Evolutionary conservation across 2,888 invertebrate genomes (phyloP).

Genomic region (Cactoblastis cactorum): DNA sequence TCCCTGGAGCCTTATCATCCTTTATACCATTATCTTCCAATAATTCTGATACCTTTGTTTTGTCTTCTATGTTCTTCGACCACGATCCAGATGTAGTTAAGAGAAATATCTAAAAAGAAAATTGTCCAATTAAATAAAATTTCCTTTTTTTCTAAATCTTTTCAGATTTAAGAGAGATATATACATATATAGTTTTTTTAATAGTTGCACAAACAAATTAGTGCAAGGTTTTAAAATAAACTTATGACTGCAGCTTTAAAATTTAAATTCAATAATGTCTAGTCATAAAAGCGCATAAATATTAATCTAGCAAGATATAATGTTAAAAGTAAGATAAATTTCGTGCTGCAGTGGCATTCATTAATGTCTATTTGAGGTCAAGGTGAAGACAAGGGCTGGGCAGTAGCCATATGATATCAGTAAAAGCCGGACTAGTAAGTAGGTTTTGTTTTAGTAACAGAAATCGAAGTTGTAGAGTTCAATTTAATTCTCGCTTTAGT

Average conservation of each 20-base stretch:
- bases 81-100: slow-evolving; percentile 53
- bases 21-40: slow-evolving; percentile 57
- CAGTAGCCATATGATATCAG: no score
- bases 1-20: slow-evolving; percentile 46
- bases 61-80: slow-evolving; percentile 48
- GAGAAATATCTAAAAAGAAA: slow-evolving; percentile 55
- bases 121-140: not conserved
- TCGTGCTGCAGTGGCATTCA: slow-evolving; percentile 6
- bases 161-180: no score
- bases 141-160: no score
- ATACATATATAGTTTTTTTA: no score
- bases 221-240: no score
- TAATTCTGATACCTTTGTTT: slow-evolving; percentile 54
- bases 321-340: not conserved
- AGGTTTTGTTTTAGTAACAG: no score
- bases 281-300: not conserved
- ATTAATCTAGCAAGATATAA: slow-evolving; percentile 1
- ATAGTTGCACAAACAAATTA: no score
- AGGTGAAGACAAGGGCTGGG: slow-evolving; percentile 19
- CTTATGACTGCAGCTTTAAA: no score
- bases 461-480: no score
- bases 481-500: no score
- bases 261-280: no score
- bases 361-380: slow-evolving; percentile 16
- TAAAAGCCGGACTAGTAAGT: no score